These are phyloP conservation scores for Redunca redunca DNA, from an alignment of 2,113 vertebrate species.

Conservation along the genomic window DNA sequence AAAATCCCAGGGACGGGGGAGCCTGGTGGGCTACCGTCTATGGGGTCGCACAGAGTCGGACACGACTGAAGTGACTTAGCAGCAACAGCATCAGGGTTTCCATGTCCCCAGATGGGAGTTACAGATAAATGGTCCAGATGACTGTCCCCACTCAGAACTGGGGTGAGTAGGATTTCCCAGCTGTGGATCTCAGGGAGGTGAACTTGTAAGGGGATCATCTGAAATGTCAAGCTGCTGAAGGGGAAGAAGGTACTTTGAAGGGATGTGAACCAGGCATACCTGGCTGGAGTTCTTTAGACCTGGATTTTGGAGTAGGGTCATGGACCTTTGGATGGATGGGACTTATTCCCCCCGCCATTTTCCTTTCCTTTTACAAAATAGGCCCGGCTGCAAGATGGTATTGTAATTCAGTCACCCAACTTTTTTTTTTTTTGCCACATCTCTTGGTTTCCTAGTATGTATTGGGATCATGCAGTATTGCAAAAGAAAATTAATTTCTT, in stretches of 20 bases:
- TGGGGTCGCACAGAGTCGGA: too few relatives aligned
- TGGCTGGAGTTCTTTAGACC: background rate
- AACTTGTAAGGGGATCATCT: background rate
- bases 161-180: background rate
- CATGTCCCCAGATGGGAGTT: background rate
- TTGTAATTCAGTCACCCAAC: background rate
- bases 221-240: background rate
- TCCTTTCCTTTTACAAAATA: background rate
- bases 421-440: background rate
- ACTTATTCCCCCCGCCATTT: background rate
- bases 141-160: background rate
- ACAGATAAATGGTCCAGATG: background rate
- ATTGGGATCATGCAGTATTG: background rate
- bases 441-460: background rate
- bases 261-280: background rate
- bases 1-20: too few relatives aligned
- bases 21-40: too few relatives aligned
- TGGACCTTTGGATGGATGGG: background rate
- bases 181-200: background rate
- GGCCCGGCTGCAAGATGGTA: background rate
- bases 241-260: background rate
- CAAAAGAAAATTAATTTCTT: background rate
- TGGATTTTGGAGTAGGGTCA: background rate
- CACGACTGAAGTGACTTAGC: too few relatives aligned
- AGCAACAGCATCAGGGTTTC: background rate